phyloP scores from a whole-genome alignment of 2,113 vertebrate species.

The Pelecanoides urinatrix region DNA sequence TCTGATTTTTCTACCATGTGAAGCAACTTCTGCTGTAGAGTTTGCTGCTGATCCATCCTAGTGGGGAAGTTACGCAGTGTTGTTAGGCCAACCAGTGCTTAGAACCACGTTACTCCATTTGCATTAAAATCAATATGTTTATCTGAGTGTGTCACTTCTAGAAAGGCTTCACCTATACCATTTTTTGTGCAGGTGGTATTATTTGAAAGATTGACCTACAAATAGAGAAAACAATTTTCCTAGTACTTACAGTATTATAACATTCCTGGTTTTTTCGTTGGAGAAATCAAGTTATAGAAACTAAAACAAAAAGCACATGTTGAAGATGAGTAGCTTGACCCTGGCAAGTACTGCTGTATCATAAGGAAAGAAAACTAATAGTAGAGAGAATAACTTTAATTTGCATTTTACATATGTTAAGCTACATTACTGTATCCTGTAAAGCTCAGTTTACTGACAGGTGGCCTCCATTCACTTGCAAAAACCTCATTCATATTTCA shows the following conservation, averaged over 20 bases:
- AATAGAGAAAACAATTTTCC: neutral
- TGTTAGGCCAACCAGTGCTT: neutral
- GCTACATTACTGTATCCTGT: neutral
- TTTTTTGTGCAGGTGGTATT: neutral
- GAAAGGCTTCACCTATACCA: rapidly evolving
- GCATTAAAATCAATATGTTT: neutral
- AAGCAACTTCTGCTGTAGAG: neutral
- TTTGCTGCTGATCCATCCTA: neutral
- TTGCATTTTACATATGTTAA: neutral
- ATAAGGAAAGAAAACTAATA: neutral
- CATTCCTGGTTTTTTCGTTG: neutral
- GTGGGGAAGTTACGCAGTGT: neutral
- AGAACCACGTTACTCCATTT: neutral
- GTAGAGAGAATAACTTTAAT: neutral
- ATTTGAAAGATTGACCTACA: neutral
- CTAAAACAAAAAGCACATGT: neutral
- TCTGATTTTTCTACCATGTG: neutral
- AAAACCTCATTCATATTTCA: neutral
- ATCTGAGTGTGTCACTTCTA: neutral
- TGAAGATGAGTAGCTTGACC: neutral
- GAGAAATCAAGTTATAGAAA: neutral
- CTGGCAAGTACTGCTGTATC: neutral
- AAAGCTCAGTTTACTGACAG: neutral
- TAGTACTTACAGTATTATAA: neutral
- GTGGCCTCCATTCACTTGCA: neutral